These are phyloP conservation scores for Microcebus tavaratra DNA, from an alignment of 2,113 vertebrate genomes.

Conservation along the genomic window DNA sequence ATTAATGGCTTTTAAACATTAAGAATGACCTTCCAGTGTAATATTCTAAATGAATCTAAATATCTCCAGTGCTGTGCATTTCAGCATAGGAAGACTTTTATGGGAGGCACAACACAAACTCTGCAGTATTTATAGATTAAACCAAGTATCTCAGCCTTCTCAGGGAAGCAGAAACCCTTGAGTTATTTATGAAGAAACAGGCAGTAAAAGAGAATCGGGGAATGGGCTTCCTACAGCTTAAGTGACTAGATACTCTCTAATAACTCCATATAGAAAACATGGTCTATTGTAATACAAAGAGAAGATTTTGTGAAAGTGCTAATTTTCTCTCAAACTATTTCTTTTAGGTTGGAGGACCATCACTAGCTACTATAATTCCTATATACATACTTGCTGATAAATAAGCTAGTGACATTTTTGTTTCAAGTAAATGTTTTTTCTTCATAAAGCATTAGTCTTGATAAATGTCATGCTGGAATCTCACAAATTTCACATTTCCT, in stretches of 20 bases:
- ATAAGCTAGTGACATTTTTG: not conserved
- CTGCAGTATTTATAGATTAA: not conserved
- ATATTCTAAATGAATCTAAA: not conserved
- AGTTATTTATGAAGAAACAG: not conserved
- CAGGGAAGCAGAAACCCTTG: not conserved
- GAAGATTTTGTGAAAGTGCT: not conserved
- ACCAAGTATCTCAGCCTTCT: not conserved
- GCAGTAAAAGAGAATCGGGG: not conserved
- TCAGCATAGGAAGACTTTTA: not conserved
- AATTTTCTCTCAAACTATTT: not conserved
- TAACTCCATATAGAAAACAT: not conserved
- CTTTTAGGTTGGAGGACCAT: not conserved
- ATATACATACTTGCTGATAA: not conserved
- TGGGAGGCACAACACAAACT: not conserved
- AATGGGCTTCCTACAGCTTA: not conserved
- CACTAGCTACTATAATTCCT: not conserved
- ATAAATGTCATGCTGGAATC: conserved; percentile 6
- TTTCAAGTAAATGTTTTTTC: not conserved
- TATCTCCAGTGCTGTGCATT: not conserved
- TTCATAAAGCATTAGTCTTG: not conserved
- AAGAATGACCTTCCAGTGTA: not conserved
- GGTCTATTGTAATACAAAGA: not conserved
- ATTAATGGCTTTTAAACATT: not conserved
- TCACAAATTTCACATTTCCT: not conserved
- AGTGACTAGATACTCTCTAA: not conserved